Evolutionary conservation across 2,113 vertebrate species (phyloP).

Genomic region (Reinhardtius hippoglossoides): DNA sequence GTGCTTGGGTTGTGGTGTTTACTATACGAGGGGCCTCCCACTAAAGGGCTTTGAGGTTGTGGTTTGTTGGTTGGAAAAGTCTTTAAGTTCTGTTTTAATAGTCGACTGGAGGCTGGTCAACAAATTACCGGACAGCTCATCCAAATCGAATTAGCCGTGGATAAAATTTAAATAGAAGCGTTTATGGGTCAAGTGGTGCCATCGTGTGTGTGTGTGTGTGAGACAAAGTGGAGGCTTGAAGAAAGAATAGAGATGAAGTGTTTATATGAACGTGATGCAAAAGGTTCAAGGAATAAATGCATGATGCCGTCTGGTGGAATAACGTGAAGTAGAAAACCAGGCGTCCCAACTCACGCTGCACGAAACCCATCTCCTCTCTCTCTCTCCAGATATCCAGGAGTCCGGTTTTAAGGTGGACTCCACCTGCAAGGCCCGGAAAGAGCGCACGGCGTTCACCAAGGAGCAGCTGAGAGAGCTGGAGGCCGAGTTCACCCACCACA

Average conservation of each 20-base stretch:
- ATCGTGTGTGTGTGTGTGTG: no score
- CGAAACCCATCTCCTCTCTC: background rate
- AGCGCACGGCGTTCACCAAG: constrained; percentile 96
- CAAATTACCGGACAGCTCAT: constrained; percentile 29
- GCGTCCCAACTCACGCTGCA: background rate
- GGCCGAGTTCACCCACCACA: constrained; percentile 95
- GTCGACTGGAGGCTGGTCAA: constrained; percentile 9
- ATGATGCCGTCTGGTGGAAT: background rate
- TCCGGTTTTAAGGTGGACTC: constrained; percentile 83
- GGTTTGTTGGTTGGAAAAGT: constrained; percentile 60
- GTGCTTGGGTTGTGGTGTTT: constrained; percentile 62
- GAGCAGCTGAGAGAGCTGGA: constrained; percentile 96
- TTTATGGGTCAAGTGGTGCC: background rate
- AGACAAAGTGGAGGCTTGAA: background rate
- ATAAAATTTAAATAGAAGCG: background rate
- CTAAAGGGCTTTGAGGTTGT: constrained; percentile 57
- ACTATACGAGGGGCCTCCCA: constrained; percentile 66
- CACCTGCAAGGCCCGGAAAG: constrained; percentile 91
- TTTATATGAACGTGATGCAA: background rate
- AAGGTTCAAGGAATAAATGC: background rate
- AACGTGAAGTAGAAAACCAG: background rate
- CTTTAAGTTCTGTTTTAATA: constrained; percentile 49
- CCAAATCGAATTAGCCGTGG: constrained; percentile 36
- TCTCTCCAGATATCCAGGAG: constrained; percentile 84
- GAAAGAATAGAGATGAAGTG: background rate